These are phyloP conservation scores for Baronia brevicornis DNA, from an alignment of 2,888 invertebrate genomes.

Conservation along the genomic window DNA sequence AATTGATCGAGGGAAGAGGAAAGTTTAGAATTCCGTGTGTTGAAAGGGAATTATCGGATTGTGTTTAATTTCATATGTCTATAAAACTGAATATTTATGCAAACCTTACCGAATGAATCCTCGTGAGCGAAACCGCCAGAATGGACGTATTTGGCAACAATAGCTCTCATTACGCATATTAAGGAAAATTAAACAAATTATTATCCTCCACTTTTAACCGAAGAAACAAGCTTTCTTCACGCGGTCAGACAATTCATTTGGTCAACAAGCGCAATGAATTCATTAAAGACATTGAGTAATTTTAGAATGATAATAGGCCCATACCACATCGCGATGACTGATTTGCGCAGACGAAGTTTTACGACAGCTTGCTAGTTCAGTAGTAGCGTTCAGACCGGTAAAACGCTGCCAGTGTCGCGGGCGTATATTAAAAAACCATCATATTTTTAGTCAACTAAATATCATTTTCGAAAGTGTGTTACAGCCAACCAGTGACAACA, in stretches of 20 bases:
- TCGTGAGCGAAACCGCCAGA: too few species aligned
- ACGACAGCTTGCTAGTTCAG: conserved; percentile 25
- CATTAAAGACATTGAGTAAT: conserved; percentile 24
- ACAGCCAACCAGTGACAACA: background rate
- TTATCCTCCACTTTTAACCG: conserved; percentile 8
- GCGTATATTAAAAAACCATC: conserved; percentile 1
- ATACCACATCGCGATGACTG: conserved; percentile 19
- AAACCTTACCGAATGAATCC: too few species aligned
- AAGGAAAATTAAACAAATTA: too few species aligned
- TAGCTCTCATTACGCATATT: too few species aligned
- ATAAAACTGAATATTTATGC: too few species aligned
- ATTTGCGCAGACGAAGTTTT: conserved; percentile 18
- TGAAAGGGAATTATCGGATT: too few species aligned
- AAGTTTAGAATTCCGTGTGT: too few species aligned
- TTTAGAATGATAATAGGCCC: conserved; percentile 21
- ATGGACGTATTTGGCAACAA: too few species aligned
- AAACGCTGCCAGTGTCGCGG: conserved; percentile 21
- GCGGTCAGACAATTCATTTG: conserved; percentile 9
- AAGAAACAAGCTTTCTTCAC: conserved; percentile 5
- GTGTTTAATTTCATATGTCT: too few species aligned
- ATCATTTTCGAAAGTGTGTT: background rate
- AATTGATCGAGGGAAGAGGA: too few species aligned
- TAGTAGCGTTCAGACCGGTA: conserved; percentile 27
- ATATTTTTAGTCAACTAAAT: conserved; percentile 1
- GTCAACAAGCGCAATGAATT: conserved; percentile 20